phyloP scores from a whole-genome alignment of 2,797 vertebrate species.

The Peromyscus eremicus region DNA sequence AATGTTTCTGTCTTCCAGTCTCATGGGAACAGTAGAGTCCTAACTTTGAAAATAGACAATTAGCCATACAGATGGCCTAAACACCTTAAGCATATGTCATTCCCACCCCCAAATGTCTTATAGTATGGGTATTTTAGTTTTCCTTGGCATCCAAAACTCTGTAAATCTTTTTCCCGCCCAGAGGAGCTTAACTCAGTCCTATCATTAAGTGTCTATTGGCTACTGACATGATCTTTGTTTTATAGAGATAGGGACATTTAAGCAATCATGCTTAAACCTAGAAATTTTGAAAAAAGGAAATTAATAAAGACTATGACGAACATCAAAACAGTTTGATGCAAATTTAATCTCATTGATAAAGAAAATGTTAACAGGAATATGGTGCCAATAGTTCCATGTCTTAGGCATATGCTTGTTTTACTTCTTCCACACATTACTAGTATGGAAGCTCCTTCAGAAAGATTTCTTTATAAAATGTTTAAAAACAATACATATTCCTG shows the following conservation, averaged over 20 bases:
- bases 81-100: background rate
- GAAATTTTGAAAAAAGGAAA: conserved; percentile 63
- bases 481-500: background rate
- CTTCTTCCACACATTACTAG: conserved; percentile 80
- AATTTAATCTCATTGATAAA: background rate
- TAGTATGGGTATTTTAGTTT: background rate
- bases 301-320: conserved; percentile 80
- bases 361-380: conserved; percentile 87
- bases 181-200: background rate
- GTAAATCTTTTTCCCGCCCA: background rate
- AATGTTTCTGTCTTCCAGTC: background rate
- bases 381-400: conserved; percentile 84
- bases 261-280: conserved; percentile 61
- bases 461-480: background rate
- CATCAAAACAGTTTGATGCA: conserved; percentile 81
- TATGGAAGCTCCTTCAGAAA: conserved; percentile 72
- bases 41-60: background rate
- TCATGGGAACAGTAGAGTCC: background rate
- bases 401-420: conserved; percentile 88
- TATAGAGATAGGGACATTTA: conserved; percentile 1
- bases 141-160: background rate
- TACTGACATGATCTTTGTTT: background rate
- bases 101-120: background rate
- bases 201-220: background rate
- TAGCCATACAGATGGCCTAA: background rate